Percentiles rank a stretch among this genome's conserved stretches.
Evolutionary conservation across 2,797 vertebrate species (phyloP).

Genomic region (Pseudochaenichthys georgianus): DNA sequence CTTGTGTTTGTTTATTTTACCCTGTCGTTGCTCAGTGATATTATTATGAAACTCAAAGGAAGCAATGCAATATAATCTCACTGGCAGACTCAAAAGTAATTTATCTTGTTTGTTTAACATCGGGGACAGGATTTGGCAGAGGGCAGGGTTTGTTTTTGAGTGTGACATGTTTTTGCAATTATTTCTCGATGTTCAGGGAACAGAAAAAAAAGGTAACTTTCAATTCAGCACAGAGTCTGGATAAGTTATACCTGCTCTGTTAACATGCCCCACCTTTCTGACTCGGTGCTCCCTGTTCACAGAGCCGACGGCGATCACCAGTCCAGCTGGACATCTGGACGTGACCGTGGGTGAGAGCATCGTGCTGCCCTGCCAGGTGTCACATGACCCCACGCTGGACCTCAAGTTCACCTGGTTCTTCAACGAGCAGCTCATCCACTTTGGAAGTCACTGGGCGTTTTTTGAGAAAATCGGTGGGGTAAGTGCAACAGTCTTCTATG

Average conservation of each 20-base stretch:
- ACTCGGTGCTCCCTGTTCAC: slow-evolving; percentile 34
- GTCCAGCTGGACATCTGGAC: slow-evolving; percentile 92
- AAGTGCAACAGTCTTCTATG: slow-evolving; percentile 67
- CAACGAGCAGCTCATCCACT: slow-evolving; percentile 94
- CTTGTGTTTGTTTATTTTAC: slow-evolving; percentile 53
- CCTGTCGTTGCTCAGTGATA: slow-evolving; percentile 37
- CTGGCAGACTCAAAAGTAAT: slow-evolving; percentile 53
- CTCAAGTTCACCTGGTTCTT: slow-evolving; percentile 96
- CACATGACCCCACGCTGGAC: slow-evolving; percentile 92
- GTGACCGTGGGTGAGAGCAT: slow-evolving; percentile 96
- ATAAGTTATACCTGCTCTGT: not conserved
- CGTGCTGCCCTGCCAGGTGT: slow-evolving; percentile 94
- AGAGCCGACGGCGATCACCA: slow-evolving; percentile 93
- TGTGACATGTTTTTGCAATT: slow-evolving; percentile 33
- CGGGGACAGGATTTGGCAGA: slow-evolving; percentile 24
- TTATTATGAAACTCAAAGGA: slow-evolving; percentile 46
- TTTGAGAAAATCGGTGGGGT: slow-evolving; percentile 97
- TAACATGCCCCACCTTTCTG: not conserved
- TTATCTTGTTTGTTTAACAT: slow-evolving; percentile 55
- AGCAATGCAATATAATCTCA: slow-evolving; percentile 37
- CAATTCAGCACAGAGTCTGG: not conserved
- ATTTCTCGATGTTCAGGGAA: slow-evolving; percentile 31
- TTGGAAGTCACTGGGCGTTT: slow-evolving; percentile 91
- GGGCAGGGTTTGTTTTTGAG: slow-evolving; percentile 33
- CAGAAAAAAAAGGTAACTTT: slow-evolving; percentile 3